These are phyloP conservation scores for Drosophila kepulauana DNA, from an alignment of 1,140 invertebrate genomes.

Conservation along the genomic window DNA sequence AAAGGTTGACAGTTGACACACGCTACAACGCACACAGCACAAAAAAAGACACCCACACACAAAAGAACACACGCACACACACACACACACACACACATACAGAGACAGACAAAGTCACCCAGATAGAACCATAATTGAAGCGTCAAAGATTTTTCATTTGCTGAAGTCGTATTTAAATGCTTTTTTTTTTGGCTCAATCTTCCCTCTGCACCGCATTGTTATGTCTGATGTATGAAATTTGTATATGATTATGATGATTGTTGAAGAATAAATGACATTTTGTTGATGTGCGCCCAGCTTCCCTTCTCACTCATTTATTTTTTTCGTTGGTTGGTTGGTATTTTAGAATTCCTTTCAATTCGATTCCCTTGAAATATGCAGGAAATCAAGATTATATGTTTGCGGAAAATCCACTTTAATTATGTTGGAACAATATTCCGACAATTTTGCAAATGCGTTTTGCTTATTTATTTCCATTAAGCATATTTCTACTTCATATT, in stretches of 20 bases:
- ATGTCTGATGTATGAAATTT: slow-evolving; percentile 31
- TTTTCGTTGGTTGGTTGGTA: not conserved
- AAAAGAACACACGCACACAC: slow-evolving; percentile 26
- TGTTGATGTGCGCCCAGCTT: not conserved
- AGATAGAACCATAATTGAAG: slow-evolving; percentile 18
- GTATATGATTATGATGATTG: slow-evolving; percentile 65
- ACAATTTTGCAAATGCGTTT: not conserved
- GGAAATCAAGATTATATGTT: slow-evolving; percentile 3
- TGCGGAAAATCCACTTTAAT: slow-evolving; percentile 8
- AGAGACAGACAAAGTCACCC: slow-evolving; percentile 15
- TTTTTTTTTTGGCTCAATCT: slow-evolving; percentile 24
- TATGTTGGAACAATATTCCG: not conserved
- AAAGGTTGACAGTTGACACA: slow-evolving; percentile 78
- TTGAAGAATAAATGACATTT: slow-evolving; percentile 2
- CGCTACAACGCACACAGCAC: slow-evolving; percentile 30
- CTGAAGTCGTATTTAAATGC: slow-evolving; percentile 57
- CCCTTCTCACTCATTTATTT: not conserved
- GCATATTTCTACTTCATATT: not conserved
- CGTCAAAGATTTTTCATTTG: slow-evolving; percentile 55
- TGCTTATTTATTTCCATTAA: slow-evolving; percentile 8
- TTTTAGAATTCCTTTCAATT: not conserved
- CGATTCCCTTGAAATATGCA: slow-evolving; percentile 1
- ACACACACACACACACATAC: slow-evolving; percentile 4
- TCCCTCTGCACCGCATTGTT: slow-evolving; percentile 16
- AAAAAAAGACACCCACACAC: not conserved